These are phyloP conservation scores for Typhlichthys subterraneus DNA, from an alignment of 2,797 vertebrate species.

Conservation along the genomic window DNA sequence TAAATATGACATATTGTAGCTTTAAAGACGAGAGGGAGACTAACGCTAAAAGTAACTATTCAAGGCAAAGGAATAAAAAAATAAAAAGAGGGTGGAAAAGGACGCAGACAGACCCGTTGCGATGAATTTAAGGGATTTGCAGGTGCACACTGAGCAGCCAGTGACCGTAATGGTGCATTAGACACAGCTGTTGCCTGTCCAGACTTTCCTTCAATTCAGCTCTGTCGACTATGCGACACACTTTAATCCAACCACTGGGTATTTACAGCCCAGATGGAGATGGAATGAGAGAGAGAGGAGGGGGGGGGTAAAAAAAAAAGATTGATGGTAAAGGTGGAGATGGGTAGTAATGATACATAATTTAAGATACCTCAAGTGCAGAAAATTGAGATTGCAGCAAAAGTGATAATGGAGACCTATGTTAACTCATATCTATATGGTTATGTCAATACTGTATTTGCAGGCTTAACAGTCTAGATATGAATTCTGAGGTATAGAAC, in stretches of 20 bases:
- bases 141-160: slow-evolving; percentile 79
- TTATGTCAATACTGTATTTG: slow-evolving; percentile 65
- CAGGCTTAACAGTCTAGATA: slow-evolving; percentile 61
- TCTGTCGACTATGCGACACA: slow-evolving; percentile 41
- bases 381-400: slow-evolving; percentile 46
- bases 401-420: slow-evolving; percentile 51
- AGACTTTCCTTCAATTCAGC: slow-evolving; percentile 66
- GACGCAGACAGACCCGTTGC: slow-evolving; percentile 39
- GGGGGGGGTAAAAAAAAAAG: background rate
- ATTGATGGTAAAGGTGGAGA: background rate
- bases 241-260: slow-evolving; percentile 38
- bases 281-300: slow-evolving; percentile 11
- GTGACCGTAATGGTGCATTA: slow-evolving; percentile 79
- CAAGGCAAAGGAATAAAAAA: background rate
- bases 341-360: background rate
- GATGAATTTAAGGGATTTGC: slow-evolving; percentile 62
- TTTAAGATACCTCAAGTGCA: slow-evolving; percentile 30
- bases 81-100: slow-evolving; percentile 14
- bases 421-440: slow-evolving; percentile 52
- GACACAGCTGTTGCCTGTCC: slow-evolving; percentile 79
- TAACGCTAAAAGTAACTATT: too few species aligned
- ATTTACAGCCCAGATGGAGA: slow-evolving; percentile 49
- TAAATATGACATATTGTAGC: too few species aligned
- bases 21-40: too few species aligned
- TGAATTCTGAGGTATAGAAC: slow-evolving; percentile 46